Evolutionary conservation across 2,113 vertebrate genomes (phyloP), one percentile per base, ranked within the genome.

Genomic region (Polyodon spathula): DNA sequence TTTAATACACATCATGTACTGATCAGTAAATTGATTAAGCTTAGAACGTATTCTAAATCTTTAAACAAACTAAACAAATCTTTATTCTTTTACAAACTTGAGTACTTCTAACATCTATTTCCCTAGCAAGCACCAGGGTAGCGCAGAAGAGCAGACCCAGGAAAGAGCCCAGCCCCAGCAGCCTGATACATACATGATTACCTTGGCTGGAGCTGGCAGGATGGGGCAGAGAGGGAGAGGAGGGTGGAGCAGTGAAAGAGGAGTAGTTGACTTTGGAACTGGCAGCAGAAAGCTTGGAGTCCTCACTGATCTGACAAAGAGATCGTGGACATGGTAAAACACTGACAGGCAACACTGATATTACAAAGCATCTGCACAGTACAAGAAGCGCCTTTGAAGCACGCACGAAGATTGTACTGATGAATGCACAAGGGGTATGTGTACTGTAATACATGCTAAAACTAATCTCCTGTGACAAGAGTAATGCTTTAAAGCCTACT

Each of bases 151-250:
- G 69, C 68, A 77, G 74, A 80, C 77, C 78, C 76, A 60, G 50
- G 75, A 71, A 62, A 65, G 17, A 67, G 79, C 77, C 83, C 77
- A 63, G 71, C 73, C 67, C 72, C 71, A 78, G 75, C 75, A 82
- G 82, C 84, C 84, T 73, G 86, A 91, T 85, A 90, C 86, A 88
- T 81, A 89, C 85, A 83, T 81, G 82, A 86, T 97, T 98, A 98
- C 95, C 95, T 98, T 95, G 93, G 87, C 88, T 95, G 89, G 90
- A 87, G 89, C 85, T 85, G 87, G 90, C 80, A 81, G 87, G 88
- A 82, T 79, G 90, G 83, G 89, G 84, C 79, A 88, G 78, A 79
- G 87, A 86, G 73, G 90, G 81, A 71, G 90, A 91, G 40, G 82
- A 74, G 73, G 86, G 77, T 62, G 76, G 81, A 74, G 73, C 67